These are phyloP conservation scores for Pachypanchax playfairii DNA, from an alignment of 2,113 vertebrate genomes.

Conservation along the genomic window DNA sequence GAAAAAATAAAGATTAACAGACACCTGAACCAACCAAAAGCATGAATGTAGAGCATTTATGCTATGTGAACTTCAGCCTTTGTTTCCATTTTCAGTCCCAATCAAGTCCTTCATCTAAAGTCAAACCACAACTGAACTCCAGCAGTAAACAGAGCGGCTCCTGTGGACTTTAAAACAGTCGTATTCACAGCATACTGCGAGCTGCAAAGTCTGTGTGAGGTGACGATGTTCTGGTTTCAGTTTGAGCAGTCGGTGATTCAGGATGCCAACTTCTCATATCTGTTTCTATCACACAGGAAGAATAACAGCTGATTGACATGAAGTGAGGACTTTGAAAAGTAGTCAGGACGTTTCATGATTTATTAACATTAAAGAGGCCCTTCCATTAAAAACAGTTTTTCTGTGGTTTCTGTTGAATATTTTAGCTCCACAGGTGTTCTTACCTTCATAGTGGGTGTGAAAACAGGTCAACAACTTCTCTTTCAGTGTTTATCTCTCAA, in stretches of 20 bases:
- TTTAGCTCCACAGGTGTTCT: no score
- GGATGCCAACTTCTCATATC: not conserved
- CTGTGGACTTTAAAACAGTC: slow-evolving; percentile 41
- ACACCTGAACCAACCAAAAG: no score
- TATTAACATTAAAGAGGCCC: no score
- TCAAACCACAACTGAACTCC: slow-evolving; percentile 25
- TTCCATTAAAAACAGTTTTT: no score
- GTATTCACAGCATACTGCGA: slow-evolving; percentile 3
- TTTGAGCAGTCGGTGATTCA: slow-evolving; percentile 2
- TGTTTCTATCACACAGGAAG: slow-evolving; percentile 4
- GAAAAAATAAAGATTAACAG: no score
- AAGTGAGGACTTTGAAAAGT: no score
- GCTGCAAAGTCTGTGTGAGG: not conserved
- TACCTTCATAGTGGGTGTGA: no score
- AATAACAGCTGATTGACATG: not conserved
- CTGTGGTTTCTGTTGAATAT: no score
- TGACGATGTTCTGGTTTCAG: slow-evolving; percentile 5
- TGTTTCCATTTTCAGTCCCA: no score
- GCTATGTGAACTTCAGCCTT: not conserved
- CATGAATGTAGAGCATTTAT: not conserved
- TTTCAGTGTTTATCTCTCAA: no score
- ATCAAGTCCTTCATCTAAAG: slow-evolving; percentile 47
- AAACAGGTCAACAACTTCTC: no score
- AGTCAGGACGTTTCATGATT: no score
- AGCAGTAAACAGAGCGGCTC: slow-evolving; percentile 20